Evolutionary conservation across 1,140 invertebrate genomes (phyloP).

Genomic region (Cydia strobilella): DNA sequence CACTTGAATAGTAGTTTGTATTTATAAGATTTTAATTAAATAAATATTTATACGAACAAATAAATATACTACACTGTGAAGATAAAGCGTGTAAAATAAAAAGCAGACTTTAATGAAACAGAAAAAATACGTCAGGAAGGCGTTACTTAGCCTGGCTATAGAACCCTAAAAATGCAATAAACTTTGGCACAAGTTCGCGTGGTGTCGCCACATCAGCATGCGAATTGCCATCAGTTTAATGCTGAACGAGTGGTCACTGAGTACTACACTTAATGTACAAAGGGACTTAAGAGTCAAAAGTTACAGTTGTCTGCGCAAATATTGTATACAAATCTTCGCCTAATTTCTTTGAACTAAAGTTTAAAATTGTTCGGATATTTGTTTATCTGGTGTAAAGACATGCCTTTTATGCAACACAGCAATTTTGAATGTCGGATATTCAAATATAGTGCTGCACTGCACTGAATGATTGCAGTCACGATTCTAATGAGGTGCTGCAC

Average conservation of each 20-base stretch:
- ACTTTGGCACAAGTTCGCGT: constrained; percentile 38
- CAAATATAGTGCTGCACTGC: constrained; percentile 22
- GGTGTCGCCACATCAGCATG: constrained; percentile 56
- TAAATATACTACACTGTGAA: neutral
- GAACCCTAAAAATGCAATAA: constrained; percentile 1
- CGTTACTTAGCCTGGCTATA: neutral
- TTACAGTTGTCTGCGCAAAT: neutral
- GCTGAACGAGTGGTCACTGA: constrained; percentile 37
- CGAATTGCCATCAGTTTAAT: constrained; percentile 43
- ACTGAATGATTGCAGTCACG: constrained; percentile 17
- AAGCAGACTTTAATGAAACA: neutral
- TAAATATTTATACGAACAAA: too few species aligned
- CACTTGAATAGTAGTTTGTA: too few species aligned
- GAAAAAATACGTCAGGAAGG: neutral
- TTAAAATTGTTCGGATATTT: too few species aligned
- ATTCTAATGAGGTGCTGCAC: constrained; percentile 8
- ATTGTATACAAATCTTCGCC: neutral
- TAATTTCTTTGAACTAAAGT: neutral
- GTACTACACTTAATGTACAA: neutral
- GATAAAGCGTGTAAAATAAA: too few species aligned
- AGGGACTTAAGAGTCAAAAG: neutral
- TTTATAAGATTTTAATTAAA: too few species aligned
- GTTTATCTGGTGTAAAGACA: neutral
- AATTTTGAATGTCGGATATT: constrained; percentile 12
- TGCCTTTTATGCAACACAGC: neutral